Conservation (phyloP, 2,888 invertebrate species). For the Acanthococcus lagerstroemiae region DNA sequence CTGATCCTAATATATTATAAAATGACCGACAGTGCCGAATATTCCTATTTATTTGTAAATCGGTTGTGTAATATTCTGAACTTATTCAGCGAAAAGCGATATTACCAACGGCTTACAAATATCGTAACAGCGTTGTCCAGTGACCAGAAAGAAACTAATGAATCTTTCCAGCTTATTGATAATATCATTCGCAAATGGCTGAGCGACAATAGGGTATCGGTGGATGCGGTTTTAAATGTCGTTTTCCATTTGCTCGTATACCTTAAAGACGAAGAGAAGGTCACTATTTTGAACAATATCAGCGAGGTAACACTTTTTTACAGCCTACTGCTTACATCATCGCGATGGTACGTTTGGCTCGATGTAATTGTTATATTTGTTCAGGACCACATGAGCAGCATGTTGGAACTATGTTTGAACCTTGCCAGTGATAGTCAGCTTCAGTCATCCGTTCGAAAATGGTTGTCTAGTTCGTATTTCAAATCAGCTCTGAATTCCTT, state of each 20-base stretch:
- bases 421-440: slow-evolving; percentile 23
- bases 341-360: no score
- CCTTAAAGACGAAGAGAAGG: slow-evolving; percentile 39
- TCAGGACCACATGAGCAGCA: slow-evolving; percentile 28
- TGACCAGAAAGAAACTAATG: not conserved
- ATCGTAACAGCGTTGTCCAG: not conserved
- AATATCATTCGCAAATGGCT: slow-evolving; percentile 44
- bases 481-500: slow-evolving; percentile 17
- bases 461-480: slow-evolving; percentile 21
- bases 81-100: slow-evolving; percentile 17
- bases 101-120: slow-evolving; percentile 8
- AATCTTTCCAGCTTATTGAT: slow-evolving; percentile 14
- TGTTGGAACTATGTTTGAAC: slow-evolving; percentile 25
- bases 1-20: slow-evolving; percentile 11
- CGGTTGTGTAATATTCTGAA: slow-evolving; percentile 23
- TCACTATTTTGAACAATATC: slow-evolving; percentile 19
- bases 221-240: slow-evolving; percentile 50
- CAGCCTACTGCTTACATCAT: no score
- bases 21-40: not conserved
- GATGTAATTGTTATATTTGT: no score
- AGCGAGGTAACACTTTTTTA: slow-evolving; percentile 30
- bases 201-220: slow-evolving; percentile 45
- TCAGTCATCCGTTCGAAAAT: slow-evolving; percentile 19
- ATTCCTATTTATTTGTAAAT: slow-evolving; percentile 19
- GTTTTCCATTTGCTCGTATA: slow-evolving; percentile 52